A percentile compares a stretch with the other conserved stretches of the same genome.
Conservation (phyloP, 2,797 vertebrate species). For the Alca torda region DNA sequence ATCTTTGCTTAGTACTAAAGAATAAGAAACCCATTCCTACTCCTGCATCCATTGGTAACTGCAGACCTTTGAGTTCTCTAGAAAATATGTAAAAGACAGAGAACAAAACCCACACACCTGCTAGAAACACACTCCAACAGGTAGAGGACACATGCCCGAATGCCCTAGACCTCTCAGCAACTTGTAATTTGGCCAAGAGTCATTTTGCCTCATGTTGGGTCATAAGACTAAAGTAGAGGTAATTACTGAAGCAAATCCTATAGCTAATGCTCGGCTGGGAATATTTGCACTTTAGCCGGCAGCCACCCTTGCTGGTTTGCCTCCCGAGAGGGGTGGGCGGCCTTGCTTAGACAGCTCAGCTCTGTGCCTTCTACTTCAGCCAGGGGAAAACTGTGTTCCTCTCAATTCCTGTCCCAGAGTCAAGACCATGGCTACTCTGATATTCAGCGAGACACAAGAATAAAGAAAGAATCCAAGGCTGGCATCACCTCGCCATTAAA, state of each 20-base stretch:
- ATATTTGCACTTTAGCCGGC: neutral
- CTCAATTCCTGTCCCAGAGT: neutral
- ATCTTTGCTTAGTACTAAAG: neutral
- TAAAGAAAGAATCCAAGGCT: slow-evolving; percentile 35
- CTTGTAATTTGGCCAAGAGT: slow-evolving; percentile 51
- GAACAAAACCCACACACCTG: neutral
- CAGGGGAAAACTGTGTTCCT: slow-evolving; percentile 14
- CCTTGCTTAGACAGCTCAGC: neutral
- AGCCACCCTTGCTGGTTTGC: neutral
- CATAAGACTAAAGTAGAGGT: slow-evolving; percentile 47
- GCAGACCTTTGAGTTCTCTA: neutral
- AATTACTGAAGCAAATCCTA: slow-evolving; percentile 60
- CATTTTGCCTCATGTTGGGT: slow-evolving; percentile 46
- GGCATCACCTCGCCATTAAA: slow-evolving; percentile 61
- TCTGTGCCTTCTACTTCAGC: neutral
- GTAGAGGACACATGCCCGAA: slow-evolving; percentile 30
- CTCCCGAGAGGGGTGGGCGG: neutral
- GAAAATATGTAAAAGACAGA: neutral
- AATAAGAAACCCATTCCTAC: neutral
- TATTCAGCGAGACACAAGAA: slow-evolving; percentile 21
- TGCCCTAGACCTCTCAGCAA: slow-evolving; percentile 33
- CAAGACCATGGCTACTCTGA: slow-evolving; percentile 16
- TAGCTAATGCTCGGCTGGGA: slow-evolving; percentile 31
- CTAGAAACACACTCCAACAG: neutral
- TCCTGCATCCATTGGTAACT: neutral